These are phyloP conservation scores for Molossus molossus DNA, from an alignment of 2,797 vertebrate species.

Conservation along the genomic window DNA sequence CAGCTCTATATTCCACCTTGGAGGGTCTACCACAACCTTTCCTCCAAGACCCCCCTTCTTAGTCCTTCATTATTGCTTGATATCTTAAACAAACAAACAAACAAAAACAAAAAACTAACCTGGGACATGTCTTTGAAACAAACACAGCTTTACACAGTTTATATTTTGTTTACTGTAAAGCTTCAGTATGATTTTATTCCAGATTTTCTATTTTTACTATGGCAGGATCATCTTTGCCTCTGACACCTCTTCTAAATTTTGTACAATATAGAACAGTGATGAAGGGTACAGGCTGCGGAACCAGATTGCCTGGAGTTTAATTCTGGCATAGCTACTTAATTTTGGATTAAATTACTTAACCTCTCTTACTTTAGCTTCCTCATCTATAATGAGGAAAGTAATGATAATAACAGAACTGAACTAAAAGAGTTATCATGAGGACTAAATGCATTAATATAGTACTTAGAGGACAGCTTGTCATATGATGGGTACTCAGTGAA, in stretches of 20 bases:
- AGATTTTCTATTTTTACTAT: neutral
- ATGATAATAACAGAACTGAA: conserved; percentile 10
- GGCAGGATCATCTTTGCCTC: neutral
- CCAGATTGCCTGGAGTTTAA: neutral
- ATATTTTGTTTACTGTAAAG: neutral
- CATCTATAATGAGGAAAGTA: neutral
- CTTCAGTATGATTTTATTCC: conserved; percentile 13
- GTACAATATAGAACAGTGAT: neutral
- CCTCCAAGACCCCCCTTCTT: neutral
- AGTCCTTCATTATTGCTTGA: neutral
- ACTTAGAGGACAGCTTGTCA: neutral
- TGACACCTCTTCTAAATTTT: neutral
- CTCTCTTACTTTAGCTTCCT: conserved; percentile 14
- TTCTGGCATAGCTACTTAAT: conserved; percentile 1
- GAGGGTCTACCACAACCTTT: neutral
- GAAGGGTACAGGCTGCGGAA: neutral
- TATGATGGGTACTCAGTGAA: neutral
- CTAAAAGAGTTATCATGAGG: neutral
- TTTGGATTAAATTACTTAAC: neutral
- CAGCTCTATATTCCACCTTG: neutral
- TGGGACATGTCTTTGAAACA: conserved; percentile 24
- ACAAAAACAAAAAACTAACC: neutral
- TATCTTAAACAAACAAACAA: neutral
- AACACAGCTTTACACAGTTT: conserved; percentile 17
- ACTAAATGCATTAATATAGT: neutral